Base-by-base conservation (phyloP, 2,113 vertebrate genomes). In the Xiphophorus couchianus region DNA sequence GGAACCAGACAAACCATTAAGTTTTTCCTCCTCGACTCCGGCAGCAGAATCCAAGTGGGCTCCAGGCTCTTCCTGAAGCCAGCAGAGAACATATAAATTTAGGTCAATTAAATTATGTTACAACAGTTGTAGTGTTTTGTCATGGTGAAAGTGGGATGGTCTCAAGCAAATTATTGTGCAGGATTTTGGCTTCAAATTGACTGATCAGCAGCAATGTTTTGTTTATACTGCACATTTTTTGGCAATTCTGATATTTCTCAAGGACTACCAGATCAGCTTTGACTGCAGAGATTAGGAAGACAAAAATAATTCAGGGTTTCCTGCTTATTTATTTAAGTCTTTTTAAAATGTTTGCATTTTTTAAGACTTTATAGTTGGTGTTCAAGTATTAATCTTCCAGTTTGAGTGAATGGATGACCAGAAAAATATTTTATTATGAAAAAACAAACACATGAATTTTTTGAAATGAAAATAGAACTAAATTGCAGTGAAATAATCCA, bases 1-100 rank as follows among this genome's bases (percentile, higher is more conserved):
- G 0, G 91, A 90, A 64, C 86, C 80, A 9, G 91, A 80, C 19
- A 88, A 72, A 10, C 93, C 92, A 0, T 94, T 93, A 28, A 88
- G 78, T n/a, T 60, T 71, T 4, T 93, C 91, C 10, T 93, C 93
- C 10, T 94, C 92, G 0, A 22, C 86, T 69, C 78, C 89, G 17
- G 81, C 70, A 35, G 81, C 66, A 12, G 67, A 28, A 39, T 95
- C 95, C 73, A 91, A 74, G 74, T 77, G 86, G 4, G 74, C 69
- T 72, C 83, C 90, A 22, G 85, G n/a, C 64, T 95, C 94, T 66
- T 93, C 94, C 93, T 95, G 83, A 65, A 85, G 84, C 11, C 74
- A 66, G 22, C 25, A 29, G 10, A 10, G 64, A 7, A 8, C 8
- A 61, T 75, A 15, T 30, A 13, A 15, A 60, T 39, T 1, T 1